Evolutionary conservation across 2,113 vertebrate species (phyloP).

Genomic region (Jaculus jaculus): DNA sequence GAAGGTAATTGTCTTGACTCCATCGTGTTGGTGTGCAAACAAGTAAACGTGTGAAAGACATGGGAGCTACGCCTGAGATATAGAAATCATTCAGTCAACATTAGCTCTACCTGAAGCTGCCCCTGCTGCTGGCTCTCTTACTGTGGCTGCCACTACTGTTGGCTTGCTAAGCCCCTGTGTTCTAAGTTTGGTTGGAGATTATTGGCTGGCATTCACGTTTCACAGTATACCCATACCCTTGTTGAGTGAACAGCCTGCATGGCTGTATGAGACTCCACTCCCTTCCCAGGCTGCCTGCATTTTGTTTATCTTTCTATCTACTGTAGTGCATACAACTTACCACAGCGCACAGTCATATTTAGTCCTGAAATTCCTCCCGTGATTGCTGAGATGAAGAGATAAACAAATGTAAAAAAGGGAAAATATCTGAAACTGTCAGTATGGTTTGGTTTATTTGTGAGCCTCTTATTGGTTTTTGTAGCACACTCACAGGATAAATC

Average conservation of each 20-base stretch:
- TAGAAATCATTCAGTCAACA: neutral
- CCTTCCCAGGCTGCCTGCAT: neutral
- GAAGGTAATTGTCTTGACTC: neutral
- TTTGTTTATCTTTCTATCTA: neutral
- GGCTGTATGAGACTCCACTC: neutral
- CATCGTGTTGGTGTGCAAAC: neutral
- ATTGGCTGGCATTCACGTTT: neutral
- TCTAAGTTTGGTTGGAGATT: neutral
- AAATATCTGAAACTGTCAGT: conserved; percentile 41
- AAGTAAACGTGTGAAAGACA: neutral
- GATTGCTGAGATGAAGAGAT: neutral
- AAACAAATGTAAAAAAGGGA: conserved; percentile 19
- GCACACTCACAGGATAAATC: conserved; percentile 36
- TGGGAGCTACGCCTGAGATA: neutral
- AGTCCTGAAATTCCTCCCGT: neutral
- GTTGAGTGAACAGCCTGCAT: neutral
- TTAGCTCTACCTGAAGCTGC: neutral
- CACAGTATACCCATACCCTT: neutral
- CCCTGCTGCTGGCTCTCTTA: neutral
- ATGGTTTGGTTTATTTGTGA: conserved; percentile 62
- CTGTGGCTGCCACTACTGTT: neutral
- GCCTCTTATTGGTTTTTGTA: conserved; percentile 63
- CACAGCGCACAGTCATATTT: neutral
- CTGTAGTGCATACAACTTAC: neutral
- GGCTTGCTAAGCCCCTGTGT: neutral